Evolutionary conservation across 2,113 vertebrate species (phyloP).

Genomic region (Tychaedon coryphoeus): DNA sequence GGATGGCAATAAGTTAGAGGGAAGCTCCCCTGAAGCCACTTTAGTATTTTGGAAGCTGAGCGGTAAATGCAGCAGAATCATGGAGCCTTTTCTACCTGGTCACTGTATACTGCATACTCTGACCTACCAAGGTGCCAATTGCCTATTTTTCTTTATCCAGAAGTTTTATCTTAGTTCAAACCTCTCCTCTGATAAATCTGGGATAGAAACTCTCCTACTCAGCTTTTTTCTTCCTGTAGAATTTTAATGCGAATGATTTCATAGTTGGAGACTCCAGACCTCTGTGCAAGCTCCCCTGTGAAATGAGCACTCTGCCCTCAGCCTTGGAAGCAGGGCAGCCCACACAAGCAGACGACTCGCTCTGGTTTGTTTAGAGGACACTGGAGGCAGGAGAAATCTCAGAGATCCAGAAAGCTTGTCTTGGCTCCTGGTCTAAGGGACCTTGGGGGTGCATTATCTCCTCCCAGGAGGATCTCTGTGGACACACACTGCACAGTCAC

Average conservation of each 20-base stretch:
- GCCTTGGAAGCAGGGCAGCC: neutral
- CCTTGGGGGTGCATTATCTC: neutral
- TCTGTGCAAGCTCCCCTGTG: neutral
- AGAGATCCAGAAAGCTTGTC: neutral
- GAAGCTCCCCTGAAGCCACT: neutral
- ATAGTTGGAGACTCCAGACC: neutral
- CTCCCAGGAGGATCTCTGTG: neutral
- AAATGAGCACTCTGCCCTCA: neutral
- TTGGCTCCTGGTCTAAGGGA: neutral
- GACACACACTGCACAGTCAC: fast-evolving
- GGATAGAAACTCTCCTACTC: neutral
- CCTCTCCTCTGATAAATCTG: neutral
- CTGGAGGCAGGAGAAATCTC: neutral
- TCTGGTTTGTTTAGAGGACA: neutral
- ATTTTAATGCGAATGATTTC: neutral
- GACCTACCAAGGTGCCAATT: neutral
- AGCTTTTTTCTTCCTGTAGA: neutral
- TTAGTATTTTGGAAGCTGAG: neutral
- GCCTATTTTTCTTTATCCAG: neutral
- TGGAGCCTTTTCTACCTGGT: neutral
- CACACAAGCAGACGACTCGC: neutral
- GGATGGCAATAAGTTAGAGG: neutral
- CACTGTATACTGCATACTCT: fast-evolving
- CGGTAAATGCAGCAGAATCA: neutral
- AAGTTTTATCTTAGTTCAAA: neutral